Evolutionary conservation across 2,888 invertebrate species (phyloP), one percentile per base, ranked within the genome.

Genomic region (Drosophila rellima): DNA sequence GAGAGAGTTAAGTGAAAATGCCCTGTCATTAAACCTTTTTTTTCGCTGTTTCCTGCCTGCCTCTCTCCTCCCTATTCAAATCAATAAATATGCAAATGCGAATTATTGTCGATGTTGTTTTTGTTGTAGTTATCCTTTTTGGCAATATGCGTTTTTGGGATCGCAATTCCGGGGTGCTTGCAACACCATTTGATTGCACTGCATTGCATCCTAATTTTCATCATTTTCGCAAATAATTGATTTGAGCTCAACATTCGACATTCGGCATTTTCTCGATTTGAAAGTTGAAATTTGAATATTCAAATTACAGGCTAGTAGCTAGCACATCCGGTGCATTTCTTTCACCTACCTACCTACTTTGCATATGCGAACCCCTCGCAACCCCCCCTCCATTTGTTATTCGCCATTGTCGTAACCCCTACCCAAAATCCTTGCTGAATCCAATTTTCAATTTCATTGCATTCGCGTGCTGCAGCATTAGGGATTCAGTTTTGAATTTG

Each of bases 31-130:
- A 82, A 87, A 74, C 57, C 74, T 59, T 70, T 61, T 70, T 61
- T 47, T 47, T 20, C n/a, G 13, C 42, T 40, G 45, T 35, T 51
- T 54, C 52, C 40, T 50, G 31, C 57, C 52, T 11, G 52, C 61
- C 37, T 42, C 35, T 40, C 39, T 57, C 45, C 57, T 18, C 13
- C 45, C 65, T 61, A 80, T 78, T 71, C 66, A 74, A 82, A 84
- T 84, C 84, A 84, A 84, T 84, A 84, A 85, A 87, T 89, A 84
- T 84, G 84, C 89, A 89, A 84, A 84, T 83, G 83, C 55, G 51
- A 65, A 70, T 40, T 82, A 44, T 52, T 51, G 11, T 18, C 29
- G 55, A 7, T 35, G 33, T 33, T 45, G 70, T 51, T 57, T 64
- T 23, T 68, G 62, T 51, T 62, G 78, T 26, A 72, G 71, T 78